Base-by-base conservation (phyloP, 2,888 invertebrate species). In the Lypha dubia region DNA sequence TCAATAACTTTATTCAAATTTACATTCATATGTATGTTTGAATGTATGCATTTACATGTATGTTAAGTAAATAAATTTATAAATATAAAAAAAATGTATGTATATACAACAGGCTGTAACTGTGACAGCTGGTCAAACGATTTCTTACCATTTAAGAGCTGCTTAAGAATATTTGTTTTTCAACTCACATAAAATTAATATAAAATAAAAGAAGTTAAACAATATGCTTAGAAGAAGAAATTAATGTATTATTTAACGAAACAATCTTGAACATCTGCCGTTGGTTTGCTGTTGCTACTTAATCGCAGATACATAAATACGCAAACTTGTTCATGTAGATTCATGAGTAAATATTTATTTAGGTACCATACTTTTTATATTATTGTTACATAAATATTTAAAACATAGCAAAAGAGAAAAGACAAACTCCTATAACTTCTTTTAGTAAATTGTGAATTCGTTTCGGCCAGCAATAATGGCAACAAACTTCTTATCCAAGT, bases 261-360 rank as follows among this genome's bases (percentile, higher is more conserved):
- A 73, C 38, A 73, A 80, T 73, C 32, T 32, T n/a, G n/a, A 60
- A 60, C 74, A 80, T 67, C 80, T 80, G 80, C 60, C 74, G 67
- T 74, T 62, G 56, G 67, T 74, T 62, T 65, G 20, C 15, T 63
- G 44, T 24, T 56, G 51, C 41, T 74, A 17, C 24, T 28, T 58
- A 32, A 24, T 51, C 3, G 7, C 5, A 38, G 13, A 15, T 41
- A 20, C 11, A 53, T 41, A 65, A 8, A 41, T 32, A 53, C 15
- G 6, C 53, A 32, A 22, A 38, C 6, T 17, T 71, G 22, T 35
- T 51, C 11, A 17, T 38, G 38, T 1, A 13, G 28, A 35, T 49
- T 11, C 46, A 38, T 53, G 22, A 15, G 60, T 62, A 62, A 51
- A 24, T 51, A 49, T 63, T 63, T 74, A 15, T 44, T 63, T 24